A percentile compares a stretch with the other conserved stretches of the same genome.
phyloP scores from a whole-genome alignment of 2,113 vertebrate species.

The Microcebus tavaratra region DNA sequence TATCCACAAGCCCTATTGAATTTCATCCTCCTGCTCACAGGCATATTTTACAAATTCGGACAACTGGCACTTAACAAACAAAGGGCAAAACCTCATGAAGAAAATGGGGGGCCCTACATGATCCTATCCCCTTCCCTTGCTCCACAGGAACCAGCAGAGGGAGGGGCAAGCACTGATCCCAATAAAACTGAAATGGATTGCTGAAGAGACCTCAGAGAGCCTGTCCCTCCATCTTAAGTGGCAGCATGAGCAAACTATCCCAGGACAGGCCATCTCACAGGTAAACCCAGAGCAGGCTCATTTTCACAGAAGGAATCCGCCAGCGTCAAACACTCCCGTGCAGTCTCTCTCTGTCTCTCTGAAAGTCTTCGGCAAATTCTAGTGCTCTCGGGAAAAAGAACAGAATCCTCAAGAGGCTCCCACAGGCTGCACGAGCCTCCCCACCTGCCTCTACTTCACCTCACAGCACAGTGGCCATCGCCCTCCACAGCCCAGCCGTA shows the following conservation, averaged over 20 bases:
- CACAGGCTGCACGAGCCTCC: not conserved
- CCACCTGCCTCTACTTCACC: not conserved
- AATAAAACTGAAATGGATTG: not conserved
- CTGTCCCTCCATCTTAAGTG: not conserved
- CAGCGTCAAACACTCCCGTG: fast-evolving
- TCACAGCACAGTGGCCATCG: not conserved
- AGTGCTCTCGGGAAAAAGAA: not conserved
- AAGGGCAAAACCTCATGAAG: not conserved
- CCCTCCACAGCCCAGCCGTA: not conserved
- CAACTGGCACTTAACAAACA: not conserved
- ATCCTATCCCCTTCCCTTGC: not conserved
- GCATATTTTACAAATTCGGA: not conserved
- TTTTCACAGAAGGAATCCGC: not conserved
- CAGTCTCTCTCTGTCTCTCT: not conserved
- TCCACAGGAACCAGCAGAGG: not conserved
- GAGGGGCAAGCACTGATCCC: not conserved
- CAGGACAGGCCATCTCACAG: not conserved
- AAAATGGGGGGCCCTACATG: not conserved
- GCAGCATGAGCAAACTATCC: not conserved
- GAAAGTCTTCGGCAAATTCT: not conserved
- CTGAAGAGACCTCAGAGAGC: not conserved
- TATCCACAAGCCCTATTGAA: not conserved
- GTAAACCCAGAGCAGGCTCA: not conserved
- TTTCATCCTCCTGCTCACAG: not conserved
- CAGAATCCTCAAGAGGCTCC: not conserved